These are phyloP conservation scores for Eulemur albifrons DNA, from an alignment of 2,797 vertebrate species.

Conservation along the genomic window DNA sequence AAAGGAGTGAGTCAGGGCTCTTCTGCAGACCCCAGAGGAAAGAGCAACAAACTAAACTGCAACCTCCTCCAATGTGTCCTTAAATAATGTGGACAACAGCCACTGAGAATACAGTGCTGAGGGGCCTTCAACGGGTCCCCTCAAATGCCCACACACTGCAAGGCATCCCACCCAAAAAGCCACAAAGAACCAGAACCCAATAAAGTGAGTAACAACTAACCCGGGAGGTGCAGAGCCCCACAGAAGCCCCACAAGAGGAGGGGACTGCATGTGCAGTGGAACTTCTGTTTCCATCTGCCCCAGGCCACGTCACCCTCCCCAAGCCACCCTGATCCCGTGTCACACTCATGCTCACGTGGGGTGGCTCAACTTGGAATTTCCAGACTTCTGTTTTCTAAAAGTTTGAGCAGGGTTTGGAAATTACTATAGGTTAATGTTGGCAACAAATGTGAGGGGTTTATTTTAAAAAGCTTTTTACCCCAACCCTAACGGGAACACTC, in stretches of 20 bases:
- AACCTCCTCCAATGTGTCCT: neutral
- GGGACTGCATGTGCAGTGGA: neutral
- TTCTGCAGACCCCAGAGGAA: neutral
- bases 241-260: neutral
- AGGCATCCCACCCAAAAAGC: neutral
- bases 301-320: neutral
- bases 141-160: neutral
- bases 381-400: conserved; percentile 53
- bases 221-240: neutral
- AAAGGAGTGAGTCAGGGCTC: neutral
- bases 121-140: neutral
- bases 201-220: neutral
- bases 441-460: neutral
- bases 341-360: neutral
- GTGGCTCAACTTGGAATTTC: conserved; percentile 17
- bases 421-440: neutral
- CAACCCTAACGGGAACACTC: neutral
- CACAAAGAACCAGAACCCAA: neutral
- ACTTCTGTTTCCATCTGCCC: neutral
- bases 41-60: too few relatives aligned
- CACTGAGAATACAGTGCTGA: neutral
- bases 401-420: neutral
- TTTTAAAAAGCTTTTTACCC: neutral
- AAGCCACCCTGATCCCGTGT: neutral
- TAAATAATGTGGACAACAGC: neutral